Evolutionary conservation across 2,888 invertebrate species (phyloP).

Genomic region (Phorcus lineatus): DNA sequence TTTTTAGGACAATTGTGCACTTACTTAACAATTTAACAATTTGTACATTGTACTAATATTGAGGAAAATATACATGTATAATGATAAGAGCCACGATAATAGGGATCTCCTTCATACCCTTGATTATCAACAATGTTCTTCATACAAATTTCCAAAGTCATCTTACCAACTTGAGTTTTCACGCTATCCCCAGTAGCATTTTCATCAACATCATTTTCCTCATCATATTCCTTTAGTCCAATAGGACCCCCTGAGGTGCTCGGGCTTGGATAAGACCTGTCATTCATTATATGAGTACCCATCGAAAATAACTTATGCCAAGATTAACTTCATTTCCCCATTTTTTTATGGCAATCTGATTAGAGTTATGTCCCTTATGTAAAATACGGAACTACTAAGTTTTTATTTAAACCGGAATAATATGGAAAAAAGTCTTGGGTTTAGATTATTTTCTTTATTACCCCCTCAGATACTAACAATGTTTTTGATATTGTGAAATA

Average conservation of each 20-base stretch:
- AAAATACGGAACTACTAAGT: neutral
- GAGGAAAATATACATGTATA: too few species aligned
- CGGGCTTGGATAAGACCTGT: slow-evolving; percentile 14
- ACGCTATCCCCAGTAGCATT: neutral
- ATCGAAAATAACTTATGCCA: neutral
- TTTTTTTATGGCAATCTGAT: neutral
- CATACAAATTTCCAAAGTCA: neutral
- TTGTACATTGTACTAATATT: too few species aligned
- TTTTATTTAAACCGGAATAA: too few species aligned
- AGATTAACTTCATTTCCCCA: neutral
- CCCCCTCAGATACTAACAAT: too few species aligned
- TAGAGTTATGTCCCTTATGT: neutral
- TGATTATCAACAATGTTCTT: neutral
- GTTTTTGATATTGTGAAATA: too few species aligned
- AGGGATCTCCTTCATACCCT: too few species aligned
- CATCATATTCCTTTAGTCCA: neutral
- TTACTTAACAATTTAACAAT: too few species aligned
- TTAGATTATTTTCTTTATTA: too few species aligned
- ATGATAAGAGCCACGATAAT: too few species aligned
- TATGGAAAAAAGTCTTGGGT: too few species aligned
- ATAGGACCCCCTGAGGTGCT: neutral
- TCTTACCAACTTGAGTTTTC: slow-evolving; percentile 1
- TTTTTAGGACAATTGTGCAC: too few species aligned
- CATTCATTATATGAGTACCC: slow-evolving; percentile 28
- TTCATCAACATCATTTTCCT: neutral